Conservation (phyloP, 2,888 invertebrate genomes). For the Leucozona laternaria region DNA sequence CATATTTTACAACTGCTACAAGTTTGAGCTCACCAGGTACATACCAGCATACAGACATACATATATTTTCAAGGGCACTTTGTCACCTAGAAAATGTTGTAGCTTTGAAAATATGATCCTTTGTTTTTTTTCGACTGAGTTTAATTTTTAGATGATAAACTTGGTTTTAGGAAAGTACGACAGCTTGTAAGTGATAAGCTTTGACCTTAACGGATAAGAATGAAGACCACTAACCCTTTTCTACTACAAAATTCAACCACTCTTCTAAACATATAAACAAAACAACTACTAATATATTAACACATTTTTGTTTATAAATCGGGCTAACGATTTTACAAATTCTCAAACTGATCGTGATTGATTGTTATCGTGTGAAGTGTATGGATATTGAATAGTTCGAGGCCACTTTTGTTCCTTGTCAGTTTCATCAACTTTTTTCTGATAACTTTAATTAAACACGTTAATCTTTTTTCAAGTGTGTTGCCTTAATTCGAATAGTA, state of each 20-base stretch:
- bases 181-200: neutral
- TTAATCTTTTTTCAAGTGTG: neutral
- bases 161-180: neutral
- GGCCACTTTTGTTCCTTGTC: neutral
- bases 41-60: too few relatives aligned
- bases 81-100: too few relatives aligned
- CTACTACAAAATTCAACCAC: neutral
- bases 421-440: neutral
- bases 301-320: neutral
- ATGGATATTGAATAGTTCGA: neutral
- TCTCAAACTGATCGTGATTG: neutral
- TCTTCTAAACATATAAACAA: neutral
- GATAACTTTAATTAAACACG: neutral
- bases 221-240: neutral
- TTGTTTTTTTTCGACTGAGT: too few relatives aligned
- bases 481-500: neutral
- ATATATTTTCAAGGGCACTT: neutral
- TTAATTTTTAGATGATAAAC: neutral
- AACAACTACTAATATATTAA: neutral
- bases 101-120: too few relatives aligned
- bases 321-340: neutral
- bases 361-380: neutral
- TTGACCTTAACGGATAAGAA: neutral
- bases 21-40: neutral
- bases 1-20: too few relatives aligned